Base-by-base conservation (phyloP, 2,888 invertebrate species). In the Lithosia quadra region DNA sequence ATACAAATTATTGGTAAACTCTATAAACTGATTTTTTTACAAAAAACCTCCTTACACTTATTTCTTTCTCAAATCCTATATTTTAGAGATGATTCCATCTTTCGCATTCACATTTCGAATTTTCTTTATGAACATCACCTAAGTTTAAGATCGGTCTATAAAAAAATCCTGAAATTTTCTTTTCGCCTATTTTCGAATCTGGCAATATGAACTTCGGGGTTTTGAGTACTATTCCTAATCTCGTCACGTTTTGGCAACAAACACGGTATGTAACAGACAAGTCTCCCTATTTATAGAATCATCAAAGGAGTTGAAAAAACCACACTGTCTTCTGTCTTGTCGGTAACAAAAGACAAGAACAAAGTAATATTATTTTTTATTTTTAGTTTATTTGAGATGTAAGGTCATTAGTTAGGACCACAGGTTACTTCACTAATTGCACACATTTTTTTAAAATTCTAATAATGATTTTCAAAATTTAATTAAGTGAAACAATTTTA, bases 181-280 rank as follows among this genome's bases (percentile, higher is more conserved):
- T 39, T 15, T 2, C 15, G 4, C 0, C 2, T 59, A 5, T 2
- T 3, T 22, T 22, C 15, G 36, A 39, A 22, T 3, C 34, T 58
- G 34, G 15, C 60, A 60, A 34, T 13, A 36, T 22, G 22, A 15
- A 22, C 36, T 36, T 36, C 15, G 15, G 22, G 15, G 9, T 60
- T 22, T 39, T 22, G 18, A 39, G 36, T 22, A 21, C 9, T 36
- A 15, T 15, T 36, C 59, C 36, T 22, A 36, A 39, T 39, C n/a
- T n/a, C 24, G 39, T 24, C 39, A 60, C 60, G 39, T 39, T 39
- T 60, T 60, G 60, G 60, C 60, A 60, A 39, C 39, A 24, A 60
- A 24, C 15, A 39, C 15, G 8, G 60, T 60, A 60, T 18, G 39
- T 24, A 60, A 39, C 22, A 24, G n/a, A 49, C 49, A 49, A n/a